These are phyloP conservation scores for Ciconia nigra DNA, from an alignment of 2,797 vertebrate genomes.

Conservation along the genomic window DNA sequence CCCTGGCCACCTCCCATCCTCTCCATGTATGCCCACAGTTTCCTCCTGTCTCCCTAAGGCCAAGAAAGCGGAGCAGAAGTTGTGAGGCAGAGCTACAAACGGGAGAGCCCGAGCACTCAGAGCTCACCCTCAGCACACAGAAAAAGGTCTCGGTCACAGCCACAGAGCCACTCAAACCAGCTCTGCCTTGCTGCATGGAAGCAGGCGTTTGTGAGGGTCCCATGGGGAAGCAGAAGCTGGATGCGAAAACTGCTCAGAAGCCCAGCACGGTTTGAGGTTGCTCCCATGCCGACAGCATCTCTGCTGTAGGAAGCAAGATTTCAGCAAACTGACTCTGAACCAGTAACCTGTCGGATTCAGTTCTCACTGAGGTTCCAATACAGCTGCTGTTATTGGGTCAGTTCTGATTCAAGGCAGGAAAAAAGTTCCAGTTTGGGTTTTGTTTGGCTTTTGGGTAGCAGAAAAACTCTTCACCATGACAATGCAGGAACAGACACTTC, in stretches of 20 bases:
- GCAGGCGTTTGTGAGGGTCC: neutral
- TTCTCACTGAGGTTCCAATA: neutral
- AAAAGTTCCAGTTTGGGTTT: neutral
- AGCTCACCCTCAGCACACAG: neutral
- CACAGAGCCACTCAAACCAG: neutral
- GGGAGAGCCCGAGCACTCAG: fast-evolving
- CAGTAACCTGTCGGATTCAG: neutral
- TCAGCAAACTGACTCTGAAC: neutral
- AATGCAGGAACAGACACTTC: neutral
- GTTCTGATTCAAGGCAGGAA: neutral
- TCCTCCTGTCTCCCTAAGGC: neutral
- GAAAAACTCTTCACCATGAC: neutral
- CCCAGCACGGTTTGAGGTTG: neutral
- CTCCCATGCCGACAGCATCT: neutral
- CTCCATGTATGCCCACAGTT: neutral
- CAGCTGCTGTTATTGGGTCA: fast-evolving
- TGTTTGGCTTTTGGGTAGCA: neutral
- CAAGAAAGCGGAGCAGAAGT: neutral
- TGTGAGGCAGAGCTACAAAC: neutral
- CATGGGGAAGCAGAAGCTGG: neutral
- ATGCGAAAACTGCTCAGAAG: neutral
- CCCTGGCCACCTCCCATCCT: neutral
- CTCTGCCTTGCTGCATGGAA: neutral
- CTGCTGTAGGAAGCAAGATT: neutral
- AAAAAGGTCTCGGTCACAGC: neutral